Conservation (phyloP, 1,140 invertebrate species). For the Uloborus diversus region DNA sequence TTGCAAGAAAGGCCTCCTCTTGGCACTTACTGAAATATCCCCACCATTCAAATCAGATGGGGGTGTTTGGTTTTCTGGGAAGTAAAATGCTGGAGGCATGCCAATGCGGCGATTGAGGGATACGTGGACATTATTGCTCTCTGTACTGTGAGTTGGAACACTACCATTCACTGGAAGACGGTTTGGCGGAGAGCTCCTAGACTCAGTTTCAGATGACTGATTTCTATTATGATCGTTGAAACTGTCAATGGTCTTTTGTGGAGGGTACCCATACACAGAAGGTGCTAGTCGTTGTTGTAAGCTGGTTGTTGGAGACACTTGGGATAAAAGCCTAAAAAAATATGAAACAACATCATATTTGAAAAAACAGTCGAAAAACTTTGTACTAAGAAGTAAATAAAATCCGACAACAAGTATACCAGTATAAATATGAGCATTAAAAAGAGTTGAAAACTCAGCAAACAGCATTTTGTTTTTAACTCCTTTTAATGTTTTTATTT, state of each 20-base stretch:
- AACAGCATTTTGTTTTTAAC: too few species aligned
- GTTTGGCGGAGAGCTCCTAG: slow-evolving; percentile 17
- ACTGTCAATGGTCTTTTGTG: slow-evolving; percentile 63
- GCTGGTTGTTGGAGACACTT: slow-evolving; percentile 57
- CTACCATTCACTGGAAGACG: slow-evolving; percentile 32
- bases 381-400: too few species aligned
- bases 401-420: too few species aligned
- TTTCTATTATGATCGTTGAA: slow-evolving; percentile 72
- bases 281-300: slow-evolving; percentile 81
- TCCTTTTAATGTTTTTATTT: too few species aligned
- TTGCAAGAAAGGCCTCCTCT: slow-evolving; percentile 15
- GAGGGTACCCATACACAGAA: slow-evolving; percentile 78
- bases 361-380: too few species aligned
- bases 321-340: background rate
- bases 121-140: slow-evolving; percentile 68
- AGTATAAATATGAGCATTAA: too few species aligned
- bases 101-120: slow-evolving; percentile 79
- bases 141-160: background rate
- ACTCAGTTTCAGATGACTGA: slow-evolving; percentile 5
- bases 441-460: too few species aligned
- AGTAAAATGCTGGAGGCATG: slow-evolving; percentile 82
- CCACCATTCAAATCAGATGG: slow-evolving; percentile 67
- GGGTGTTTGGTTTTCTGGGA: slow-evolving; percentile 77
- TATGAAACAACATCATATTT: too few species aligned
- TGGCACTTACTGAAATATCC: background rate